Percentiles rank a stretch among this genome's conserved stretches.
phyloP scores from a whole-genome alignment of 2,113 vertebrate genomes.

The Labeo rohita region DNA sequence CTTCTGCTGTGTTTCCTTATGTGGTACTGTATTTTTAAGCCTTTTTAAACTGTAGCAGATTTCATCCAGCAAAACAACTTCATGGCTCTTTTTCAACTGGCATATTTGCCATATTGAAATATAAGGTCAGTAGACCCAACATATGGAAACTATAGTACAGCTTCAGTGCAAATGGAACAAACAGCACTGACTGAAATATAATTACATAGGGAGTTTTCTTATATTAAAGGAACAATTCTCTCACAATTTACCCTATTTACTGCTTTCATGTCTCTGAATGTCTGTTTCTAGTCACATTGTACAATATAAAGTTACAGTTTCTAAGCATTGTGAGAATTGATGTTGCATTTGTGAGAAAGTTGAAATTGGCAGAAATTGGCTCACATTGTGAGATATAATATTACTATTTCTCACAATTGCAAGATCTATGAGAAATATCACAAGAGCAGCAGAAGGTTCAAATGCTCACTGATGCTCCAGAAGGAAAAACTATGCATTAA shows the following conservation, averaged over 20 bases:
- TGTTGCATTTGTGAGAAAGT: not conserved
- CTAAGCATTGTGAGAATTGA: not conserved
- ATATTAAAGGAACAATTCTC: not conserved
- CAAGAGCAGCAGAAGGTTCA: too few species aligned
- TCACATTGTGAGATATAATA: not conserved
- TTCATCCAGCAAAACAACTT: constrained; percentile 33
- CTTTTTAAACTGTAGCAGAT: constrained; percentile 34
- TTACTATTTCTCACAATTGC: not conserved
- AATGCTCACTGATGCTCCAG: too few species aligned
- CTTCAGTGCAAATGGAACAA: not conserved
- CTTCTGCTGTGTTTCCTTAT: constrained; percentile 28
- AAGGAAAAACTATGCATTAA: too few species aligned
- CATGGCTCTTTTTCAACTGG: not conserved
- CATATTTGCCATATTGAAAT: constrained; percentile 26
- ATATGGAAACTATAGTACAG: not conserved
- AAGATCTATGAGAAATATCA: too few species aligned
- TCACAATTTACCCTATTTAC: constrained; percentile 6
- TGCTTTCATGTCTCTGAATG: not conserved
- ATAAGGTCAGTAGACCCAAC: constrained; percentile 1
- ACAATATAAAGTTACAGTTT: not conserved
- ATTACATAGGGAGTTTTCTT: not conserved
- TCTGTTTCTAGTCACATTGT: not conserved
- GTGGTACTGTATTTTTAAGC: constrained; percentile 24
- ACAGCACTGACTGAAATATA: not conserved
- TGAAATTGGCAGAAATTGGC: not conserved